Conservation (phyloP, 1,140 invertebrate genomes). For the Drosophila pruinosa region DNA sequence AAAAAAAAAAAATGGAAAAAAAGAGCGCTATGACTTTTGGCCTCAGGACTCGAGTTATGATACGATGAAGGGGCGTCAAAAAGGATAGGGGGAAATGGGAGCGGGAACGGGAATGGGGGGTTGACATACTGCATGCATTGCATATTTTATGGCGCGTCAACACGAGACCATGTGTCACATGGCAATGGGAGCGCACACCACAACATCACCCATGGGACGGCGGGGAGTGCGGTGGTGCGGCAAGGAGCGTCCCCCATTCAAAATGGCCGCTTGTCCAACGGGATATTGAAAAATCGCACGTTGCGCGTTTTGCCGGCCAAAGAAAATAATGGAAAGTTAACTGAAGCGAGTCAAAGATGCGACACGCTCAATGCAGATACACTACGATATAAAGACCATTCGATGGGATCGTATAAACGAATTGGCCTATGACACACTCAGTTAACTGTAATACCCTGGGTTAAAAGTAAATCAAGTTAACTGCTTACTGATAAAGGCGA, state of each 20-base stretch:
- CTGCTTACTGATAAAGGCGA: background rate
- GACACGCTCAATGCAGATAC: slow-evolving; percentile 26
- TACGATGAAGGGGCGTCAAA: slow-evolving; percentile 10
- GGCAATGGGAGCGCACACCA: slow-evolving; percentile 25
- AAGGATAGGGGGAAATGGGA: slow-evolving; percentile 23
- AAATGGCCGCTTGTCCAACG: slow-evolving; percentile 54
- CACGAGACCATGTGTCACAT: slow-evolving; percentile 78
- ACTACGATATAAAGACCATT: background rate
- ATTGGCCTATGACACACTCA: background rate
- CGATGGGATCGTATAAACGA: background rate
- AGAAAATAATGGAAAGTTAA: slow-evolving; percentile 46
- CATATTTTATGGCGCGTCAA: slow-evolving; percentile 79
- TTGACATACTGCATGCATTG: slow-evolving; percentile 78
- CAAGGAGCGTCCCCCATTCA: too few relatives aligned
- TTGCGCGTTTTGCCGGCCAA: slow-evolving; percentile 18
- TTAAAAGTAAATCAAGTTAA: slow-evolving; percentile 10
- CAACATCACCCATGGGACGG: background rate
- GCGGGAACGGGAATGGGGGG: background rate
- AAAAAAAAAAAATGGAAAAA: slow-evolving; percentile 18
- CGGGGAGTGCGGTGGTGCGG: background rate
- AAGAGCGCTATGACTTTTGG: slow-evolving; percentile 56
- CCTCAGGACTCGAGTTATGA: slow-evolving; percentile 32
- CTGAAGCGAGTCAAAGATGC: slow-evolving; percentile 37
- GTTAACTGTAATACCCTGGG: background rate
- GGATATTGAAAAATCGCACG: slow-evolving; percentile 77